Conservation (phyloP, 2,888 invertebrate genomes). For the Drosophila atripex region DNA sequence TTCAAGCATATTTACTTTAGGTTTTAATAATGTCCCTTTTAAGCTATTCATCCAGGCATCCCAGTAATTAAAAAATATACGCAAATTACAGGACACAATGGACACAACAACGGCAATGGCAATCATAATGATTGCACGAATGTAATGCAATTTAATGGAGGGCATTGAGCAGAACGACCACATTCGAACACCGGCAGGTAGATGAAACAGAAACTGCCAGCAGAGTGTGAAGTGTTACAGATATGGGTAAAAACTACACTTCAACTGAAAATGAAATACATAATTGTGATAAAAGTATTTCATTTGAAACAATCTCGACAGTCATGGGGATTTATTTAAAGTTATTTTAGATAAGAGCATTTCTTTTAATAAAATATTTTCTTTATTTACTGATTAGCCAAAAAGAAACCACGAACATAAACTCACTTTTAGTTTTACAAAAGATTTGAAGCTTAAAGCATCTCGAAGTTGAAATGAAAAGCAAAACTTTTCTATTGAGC, state of each 20-base stretch:
- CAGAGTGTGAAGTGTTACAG: slow-evolving; percentile 74
- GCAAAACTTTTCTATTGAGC: too few species aligned
- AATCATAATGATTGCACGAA: slow-evolving; percentile 40
- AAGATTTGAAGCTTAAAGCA: too few species aligned
- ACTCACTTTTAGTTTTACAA: too few species aligned
- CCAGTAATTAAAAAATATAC: slow-evolving; percentile 22
- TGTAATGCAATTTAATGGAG: slow-evolving; percentile 74
- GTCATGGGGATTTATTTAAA: not conserved
- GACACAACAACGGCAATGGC: slow-evolving; percentile 33
- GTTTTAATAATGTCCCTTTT: not conserved
- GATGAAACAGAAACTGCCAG: slow-evolving; percentile 50
- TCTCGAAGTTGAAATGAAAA: too few species aligned
- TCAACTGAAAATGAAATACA: not conserved
- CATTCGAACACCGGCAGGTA: slow-evolving; percentile 29
- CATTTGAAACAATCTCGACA: not conserved
- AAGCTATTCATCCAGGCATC: slow-evolving; percentile 2
- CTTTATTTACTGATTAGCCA: not conserved
- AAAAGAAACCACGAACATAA: not conserved
- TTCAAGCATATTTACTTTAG: not conserved
- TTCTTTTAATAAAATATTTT: too few species aligned
- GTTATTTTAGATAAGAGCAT: not conserved
- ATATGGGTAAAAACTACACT: slow-evolving; percentile 71
- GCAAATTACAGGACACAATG: slow-evolving; percentile 56
- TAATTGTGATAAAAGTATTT: not conserved
- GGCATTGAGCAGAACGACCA: slow-evolving; percentile 53